Conservation (phyloP, 2,888 invertebrate species). For the Dendrolimus pini region DNA sequence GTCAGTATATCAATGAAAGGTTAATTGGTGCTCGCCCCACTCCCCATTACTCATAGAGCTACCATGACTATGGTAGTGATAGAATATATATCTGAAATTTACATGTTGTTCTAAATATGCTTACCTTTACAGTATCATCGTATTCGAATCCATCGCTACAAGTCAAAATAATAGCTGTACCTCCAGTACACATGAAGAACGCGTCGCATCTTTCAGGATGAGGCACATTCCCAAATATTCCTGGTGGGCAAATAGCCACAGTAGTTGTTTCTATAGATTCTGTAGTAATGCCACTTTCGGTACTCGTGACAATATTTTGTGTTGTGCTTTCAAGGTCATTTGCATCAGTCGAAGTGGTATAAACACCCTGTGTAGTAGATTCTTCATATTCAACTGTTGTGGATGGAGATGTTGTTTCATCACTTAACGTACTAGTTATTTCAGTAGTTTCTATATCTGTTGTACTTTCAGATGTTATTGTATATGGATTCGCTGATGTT, state of each 20-base stretch:
- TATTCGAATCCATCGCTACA: slow-evolving; percentile 26
- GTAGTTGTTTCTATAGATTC: slow-evolving; percentile 4
- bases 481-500: neutral
- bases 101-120: neutral
- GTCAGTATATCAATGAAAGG: too few relatives aligned
- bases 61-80: too few relatives aligned
- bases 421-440: neutral
- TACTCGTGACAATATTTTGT: neutral
- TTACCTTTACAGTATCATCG: slow-evolving; percentile 14
- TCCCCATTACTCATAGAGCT: too few relatives aligned
- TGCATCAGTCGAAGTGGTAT: neutral
- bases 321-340: neutral
- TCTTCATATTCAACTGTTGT: neutral
- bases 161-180: slow-evolving; percentile 15
- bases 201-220: slow-evolving; percentile 24
- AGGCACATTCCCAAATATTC: slow-evolving; percentile 22
- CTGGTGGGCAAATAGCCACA: slow-evolving; percentile 17
- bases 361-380: neutral
- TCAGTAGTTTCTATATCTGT: neutral
- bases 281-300: neutral
- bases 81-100: too few relatives aligned
- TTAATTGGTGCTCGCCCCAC: too few relatives aligned
- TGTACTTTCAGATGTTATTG: neutral
- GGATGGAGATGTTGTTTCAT: neutral
- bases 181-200: slow-evolving; percentile 27